Base-by-base conservation (phyloP, 2,797 vertebrate genomes). In the Acanthiza pusilla region DNA sequence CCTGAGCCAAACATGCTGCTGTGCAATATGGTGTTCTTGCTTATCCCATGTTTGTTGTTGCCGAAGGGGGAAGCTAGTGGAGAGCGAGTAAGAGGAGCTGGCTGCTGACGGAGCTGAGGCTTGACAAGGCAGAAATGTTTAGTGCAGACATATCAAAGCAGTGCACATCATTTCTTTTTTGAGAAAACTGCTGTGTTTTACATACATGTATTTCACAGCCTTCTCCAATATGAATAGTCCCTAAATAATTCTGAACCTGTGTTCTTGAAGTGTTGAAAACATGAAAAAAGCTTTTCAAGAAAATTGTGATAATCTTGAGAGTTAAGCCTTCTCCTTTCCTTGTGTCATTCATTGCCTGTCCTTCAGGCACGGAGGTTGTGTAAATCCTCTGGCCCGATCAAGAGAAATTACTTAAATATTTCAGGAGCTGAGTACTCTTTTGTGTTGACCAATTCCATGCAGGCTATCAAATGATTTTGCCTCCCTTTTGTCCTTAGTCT, bases 401-500 rank as follows among this genome's bases (percentile, higher is more conserved):
- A 79, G 75, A 66, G 47, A 65, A 90, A 85, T 85, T 74, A 72
- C 80, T 88, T 82, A 62, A 6, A 42, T 93, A 85, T 94, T 96
- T 66, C 61, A 23, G 19, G 54, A 92, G 88, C 95, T 82, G 91
- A 96, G 89, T 97, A 94, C 91, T 85, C 91, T 92, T 90, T 89
- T 94, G 78, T 95, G 88, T 91, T 88, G 91, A 94, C 96, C 95
- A 90, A 47, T 97, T 94, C 93, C 76, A 73, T 93, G 88, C 89
- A 96, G 95, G 76, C 90, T 85, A 54, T 60, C 19, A 93, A 95
- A 90, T 83, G 87, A 92, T 96, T 95, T 89, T 97, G 58, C 92
- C 88, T 97, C 94, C 68, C 94, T 88, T 96, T 95, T 96, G 96
- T 96, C 96, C 96, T 97, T 76, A 96, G 95, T 96, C 94, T 96